Percentiles rank a stretch among this genome's conserved stretches.
These are phyloP conservation scores for Orthochromis malagaraziensis DNA, from an alignment of 2,113 vertebrate genomes.

Conservation along the genomic window DNA sequence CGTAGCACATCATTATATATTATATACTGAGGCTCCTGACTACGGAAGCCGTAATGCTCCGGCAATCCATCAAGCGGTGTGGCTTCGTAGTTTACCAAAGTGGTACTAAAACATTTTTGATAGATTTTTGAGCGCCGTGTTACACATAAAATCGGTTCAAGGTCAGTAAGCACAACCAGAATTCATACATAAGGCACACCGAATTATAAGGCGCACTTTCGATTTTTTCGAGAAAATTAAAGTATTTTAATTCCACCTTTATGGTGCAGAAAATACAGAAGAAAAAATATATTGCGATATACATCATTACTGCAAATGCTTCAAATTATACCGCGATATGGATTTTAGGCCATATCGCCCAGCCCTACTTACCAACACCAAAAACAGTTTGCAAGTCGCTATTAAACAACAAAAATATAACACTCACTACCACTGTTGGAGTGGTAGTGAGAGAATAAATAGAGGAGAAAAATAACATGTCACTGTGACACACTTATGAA, in stretches of 20 bases:
- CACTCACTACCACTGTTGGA: neutral
- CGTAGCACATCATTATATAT: neutral
- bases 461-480: neutral
- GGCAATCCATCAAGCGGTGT: neutral
- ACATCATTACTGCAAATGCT: neutral
- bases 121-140: neutral
- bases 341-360: neutral
- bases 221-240: neutral
- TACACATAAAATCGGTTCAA: neutral
- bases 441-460: neutral
- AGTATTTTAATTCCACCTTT: neutral
- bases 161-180: neutral
- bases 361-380: neutral
- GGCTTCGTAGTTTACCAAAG: neutral
- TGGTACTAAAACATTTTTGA: neutral
- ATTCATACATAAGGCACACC: neutral
- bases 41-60: neutral
- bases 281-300: neutral
- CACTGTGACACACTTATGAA: neutral
- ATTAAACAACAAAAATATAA: neutral
- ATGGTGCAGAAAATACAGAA: neutral
- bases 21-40: neutral
- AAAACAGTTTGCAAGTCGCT: neutral
- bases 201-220: neutral
- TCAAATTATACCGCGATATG: neutral